Evolutionary conservation across 2,888 invertebrate species (phyloP), one percentile per base, ranked within the genome.

Genomic region (Drosophila barbarae): DNA sequence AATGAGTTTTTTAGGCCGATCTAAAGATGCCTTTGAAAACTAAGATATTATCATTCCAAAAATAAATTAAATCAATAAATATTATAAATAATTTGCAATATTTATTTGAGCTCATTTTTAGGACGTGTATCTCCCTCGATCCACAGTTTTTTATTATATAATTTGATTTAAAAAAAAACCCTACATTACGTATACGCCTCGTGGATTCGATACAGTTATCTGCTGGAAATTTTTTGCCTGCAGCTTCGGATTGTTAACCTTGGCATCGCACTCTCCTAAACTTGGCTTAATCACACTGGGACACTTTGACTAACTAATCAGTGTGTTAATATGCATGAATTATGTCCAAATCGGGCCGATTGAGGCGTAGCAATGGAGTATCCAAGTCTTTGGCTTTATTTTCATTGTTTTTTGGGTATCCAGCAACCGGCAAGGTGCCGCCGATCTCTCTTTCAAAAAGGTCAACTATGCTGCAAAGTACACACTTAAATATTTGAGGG

Each of bases 271-370:
- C 23, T 50, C 23, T 35, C 26, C 18, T 34, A 13, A 9, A 28
- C 23, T 50, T 30, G 49, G 46, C 46, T 13, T 57, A 44, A 42
- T 59, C 35, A 49, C 12, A 49, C 12, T 35, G 30, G 21, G 56
- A 18, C 74, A 49, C 55, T 49, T 51, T 51, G 44, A 54, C 59
- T 26, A 26, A 26, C 26, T 26, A 81, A 60, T 70, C 70, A 74
- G 42, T 47, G 35, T 58, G 41, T 44, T 46, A 69, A 67, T 59
- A 52, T 57, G 69, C 58, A 58, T 67, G 68, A 57, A 52, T 46
- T 51, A 38, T 46, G 35, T 57, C 58, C 58, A 13, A 52, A 30
- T 46, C 30, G 28, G 55, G 30, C 28, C 35, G 38, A 34, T 28
- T 41, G 28, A 47, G 66, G 66, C 58, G 58, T 68, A 69, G 51